Evolutionary conservation across 1,140 invertebrate genomes (phyloP), one percentile per base, ranked within the genome.

Genomic region (Akabosia matsudoensis): DNA sequence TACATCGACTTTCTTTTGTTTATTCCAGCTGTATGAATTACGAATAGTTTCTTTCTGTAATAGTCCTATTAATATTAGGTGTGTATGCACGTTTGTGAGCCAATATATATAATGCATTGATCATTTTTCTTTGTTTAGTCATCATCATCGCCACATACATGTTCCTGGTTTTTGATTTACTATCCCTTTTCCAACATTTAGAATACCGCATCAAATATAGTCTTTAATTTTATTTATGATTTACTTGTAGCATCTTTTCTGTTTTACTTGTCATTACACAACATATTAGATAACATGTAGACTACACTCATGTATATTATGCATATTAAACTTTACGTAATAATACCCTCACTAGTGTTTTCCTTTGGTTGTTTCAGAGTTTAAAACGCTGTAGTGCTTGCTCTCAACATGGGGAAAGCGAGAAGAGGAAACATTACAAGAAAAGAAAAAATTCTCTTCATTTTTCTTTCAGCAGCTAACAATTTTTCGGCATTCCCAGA

Each of bases 61-160:
- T 61, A 61, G 24, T 61, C 24, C n/a, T 61, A n/a, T 61, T 10
- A 16, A n/a, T 24, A 16, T 61, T 61, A 61, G 7, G 54, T 51
- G 24, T 24, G 24, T 61, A 61, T 61, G 54, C 54, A 61, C 54
- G 54, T 61, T 61, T 61, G 54, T 61, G 54, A 61, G 54, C 54
- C 54, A 61, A 45, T 45, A 45, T 45, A 45, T n/a, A 61, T 61
- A 61, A 61, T 61, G 54, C 54, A 61, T 61, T 61, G 14, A n/a
- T n/a, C 14, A 61, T 61, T n/a, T 61, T n/a, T 61, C 24, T 61
- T 7, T 14, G 13, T 7, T 61, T 61, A 16, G 14, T 61, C 7
- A 16, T 61, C 54, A 45, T 61, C 54, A 61, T n/a, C 54, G n/a
- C n/a, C 24, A 61, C n/a, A n/a, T n/a, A n/a, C n/a, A n/a, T n/a